Percentiles rank a stretch among this genome's conserved stretches.
These are phyloP conservation scores for Epirrhoe tristata DNA, from an alignment of 2,888 invertebrate genomes.

Conservation along the genomic window DNA sequence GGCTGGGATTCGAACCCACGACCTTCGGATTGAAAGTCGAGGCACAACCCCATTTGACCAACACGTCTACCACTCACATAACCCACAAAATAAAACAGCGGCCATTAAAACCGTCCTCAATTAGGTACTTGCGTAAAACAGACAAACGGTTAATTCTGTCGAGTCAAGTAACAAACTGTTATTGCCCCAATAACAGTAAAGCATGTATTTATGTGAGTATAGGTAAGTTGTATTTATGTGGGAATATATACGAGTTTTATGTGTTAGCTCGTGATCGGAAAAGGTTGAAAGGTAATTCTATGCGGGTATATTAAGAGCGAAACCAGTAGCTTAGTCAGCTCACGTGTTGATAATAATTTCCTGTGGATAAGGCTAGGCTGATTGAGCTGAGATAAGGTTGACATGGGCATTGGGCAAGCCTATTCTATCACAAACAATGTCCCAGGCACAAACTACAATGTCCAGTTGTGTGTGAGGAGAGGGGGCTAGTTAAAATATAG, in stretches of 20 bases:
- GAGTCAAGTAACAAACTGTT: constrained; percentile 49
- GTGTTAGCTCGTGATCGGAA: constrained; percentile 16
- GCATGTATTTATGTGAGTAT: constrained; percentile 40
- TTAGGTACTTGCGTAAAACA: constrained; percentile 43
- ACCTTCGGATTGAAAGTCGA: no score
- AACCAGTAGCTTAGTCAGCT: no score
- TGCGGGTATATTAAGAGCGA: neutral
- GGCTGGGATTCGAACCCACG: no score
- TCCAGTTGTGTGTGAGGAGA: no score
- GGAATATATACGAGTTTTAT: constrained; percentile 20
- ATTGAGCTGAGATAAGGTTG: no score
- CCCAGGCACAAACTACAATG: no score
- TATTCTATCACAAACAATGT: no score
- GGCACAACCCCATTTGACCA: no score
- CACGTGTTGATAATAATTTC: no score
- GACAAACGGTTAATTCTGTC: constrained; percentile 48
- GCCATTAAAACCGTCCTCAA: constrained; percentile 41
- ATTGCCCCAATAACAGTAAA: constrained; percentile 50
- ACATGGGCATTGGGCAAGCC: no score
- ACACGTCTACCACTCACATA: neutral
- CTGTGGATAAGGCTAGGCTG: no score
- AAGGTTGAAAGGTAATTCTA: neutral
- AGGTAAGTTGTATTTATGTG: constrained; percentile 11
- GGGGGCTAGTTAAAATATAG: no score
- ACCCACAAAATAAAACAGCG: constrained; percentile 16